A percentile compares a stretch with the other conserved stretches of the same genome.
Evolutionary conservation across 2,113 vertebrate species (phyloP).

Genomic region (Plecotus auritus): DNA sequence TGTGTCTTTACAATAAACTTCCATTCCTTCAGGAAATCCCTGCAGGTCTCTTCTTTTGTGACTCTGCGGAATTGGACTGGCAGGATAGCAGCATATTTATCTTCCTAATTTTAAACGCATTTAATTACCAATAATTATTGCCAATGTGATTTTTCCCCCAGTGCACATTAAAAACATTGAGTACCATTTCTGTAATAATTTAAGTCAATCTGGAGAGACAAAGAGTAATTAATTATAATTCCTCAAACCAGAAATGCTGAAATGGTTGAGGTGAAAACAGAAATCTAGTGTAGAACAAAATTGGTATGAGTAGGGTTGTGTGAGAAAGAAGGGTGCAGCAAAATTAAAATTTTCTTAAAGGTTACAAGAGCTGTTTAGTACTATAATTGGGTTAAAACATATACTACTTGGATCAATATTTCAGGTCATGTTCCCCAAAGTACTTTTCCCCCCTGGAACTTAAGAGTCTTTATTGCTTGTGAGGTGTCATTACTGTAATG

Average conservation of each 20-base stretch:
- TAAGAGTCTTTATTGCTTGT: neutral
- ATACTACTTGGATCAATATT: neutral
- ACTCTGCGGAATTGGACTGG: slow-evolving; percentile 54
- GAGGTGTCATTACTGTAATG: neutral
- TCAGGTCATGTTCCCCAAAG: neutral
- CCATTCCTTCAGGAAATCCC: neutral
- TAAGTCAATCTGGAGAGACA: slow-evolving; percentile 53
- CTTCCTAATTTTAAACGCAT: slow-evolving; percentile 68
- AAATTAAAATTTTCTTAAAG: slow-evolving; percentile 24
- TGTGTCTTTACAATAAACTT: neutral
- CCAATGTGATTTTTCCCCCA: slow-evolving; percentile 54
- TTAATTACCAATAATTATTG: slow-evolving; percentile 70
- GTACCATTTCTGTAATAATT: slow-evolving; percentile 65
- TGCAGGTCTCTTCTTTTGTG: slow-evolving; percentile 21
- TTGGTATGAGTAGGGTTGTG: neutral
- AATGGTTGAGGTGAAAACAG: slow-evolving; percentile 48
- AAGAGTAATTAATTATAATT: slow-evolving; percentile 66
- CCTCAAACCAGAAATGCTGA: slow-evolving; percentile 52
- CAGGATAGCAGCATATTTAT: slow-evolving; percentile 61
- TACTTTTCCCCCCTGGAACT: neutral
- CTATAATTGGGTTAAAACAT: neutral
- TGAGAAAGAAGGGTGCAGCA: neutral
- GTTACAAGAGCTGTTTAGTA: neutral
- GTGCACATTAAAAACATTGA: slow-evolving; percentile 59
- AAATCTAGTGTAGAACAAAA: neutral